Evolutionary conservation across 2,113 vertebrate species (phyloP).

Genomic region (Columbina picui): DNA sequence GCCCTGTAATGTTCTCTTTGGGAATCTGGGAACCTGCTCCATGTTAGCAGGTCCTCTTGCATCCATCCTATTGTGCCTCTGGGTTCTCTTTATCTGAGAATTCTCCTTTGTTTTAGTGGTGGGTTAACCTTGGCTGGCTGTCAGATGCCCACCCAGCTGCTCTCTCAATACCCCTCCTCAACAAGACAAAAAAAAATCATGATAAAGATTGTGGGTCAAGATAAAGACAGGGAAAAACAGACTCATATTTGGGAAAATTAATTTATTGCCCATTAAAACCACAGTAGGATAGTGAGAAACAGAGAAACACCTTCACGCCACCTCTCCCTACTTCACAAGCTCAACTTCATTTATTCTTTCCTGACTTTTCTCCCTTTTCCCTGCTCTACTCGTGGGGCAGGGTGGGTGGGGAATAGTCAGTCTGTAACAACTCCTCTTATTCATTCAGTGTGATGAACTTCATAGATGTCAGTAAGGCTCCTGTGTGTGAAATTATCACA

Average conservation of each 20-base stretch:
- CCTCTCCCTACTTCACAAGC: not conserved
- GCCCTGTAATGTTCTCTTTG: not conserved
- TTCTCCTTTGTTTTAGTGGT: not conserved
- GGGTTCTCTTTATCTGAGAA: not conserved
- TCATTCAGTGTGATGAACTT: not conserved
- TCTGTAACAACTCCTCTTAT: not conserved
- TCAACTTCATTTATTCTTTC: not conserved
- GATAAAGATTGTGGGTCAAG: not conserved
- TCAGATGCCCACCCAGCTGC: not conserved
- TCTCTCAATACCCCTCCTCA: not conserved
- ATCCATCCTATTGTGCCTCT: not conserved
- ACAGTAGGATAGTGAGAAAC: not conserved
- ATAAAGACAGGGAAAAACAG: not conserved
- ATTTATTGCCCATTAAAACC: not conserved
- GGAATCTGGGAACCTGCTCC: not conserved
- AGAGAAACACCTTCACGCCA: not conserved
- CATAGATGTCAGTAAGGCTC: not conserved
- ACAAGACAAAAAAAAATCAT: not conserved
- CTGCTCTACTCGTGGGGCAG: rapidly evolving
- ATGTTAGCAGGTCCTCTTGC: not conserved
- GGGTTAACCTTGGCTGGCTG: not conserved
- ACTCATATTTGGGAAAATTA: not conserved
- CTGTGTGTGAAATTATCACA: not conserved
- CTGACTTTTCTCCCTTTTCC: not conserved
- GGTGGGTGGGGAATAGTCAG: not conserved